Percentiles rank a stretch among this genome's conserved stretches.
Conservation (phyloP, 2,888 invertebrate species). For the Idaea biselata region DNA sequence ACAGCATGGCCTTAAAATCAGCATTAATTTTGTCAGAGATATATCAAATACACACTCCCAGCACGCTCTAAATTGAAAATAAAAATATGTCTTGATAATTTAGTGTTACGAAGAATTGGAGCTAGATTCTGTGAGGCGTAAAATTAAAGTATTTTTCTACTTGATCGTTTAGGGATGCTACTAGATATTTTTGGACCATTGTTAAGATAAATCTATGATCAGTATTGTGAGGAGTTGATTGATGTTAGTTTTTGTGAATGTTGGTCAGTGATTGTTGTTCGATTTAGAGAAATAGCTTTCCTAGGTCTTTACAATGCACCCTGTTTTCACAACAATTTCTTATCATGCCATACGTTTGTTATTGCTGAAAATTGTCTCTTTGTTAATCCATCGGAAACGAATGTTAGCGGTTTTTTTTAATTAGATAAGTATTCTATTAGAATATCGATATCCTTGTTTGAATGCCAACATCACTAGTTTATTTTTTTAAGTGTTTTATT, state of each 20-base stretch:
- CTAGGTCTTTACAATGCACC: constrained; percentile 61
- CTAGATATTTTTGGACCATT: constrained; percentile 81
- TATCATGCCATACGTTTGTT: constrained; percentile 22
- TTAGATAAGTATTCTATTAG: too few relatives aligned
- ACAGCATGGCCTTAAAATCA: constrained; percentile 5
- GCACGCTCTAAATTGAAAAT: constrained; percentile 32
- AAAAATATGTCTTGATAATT: constrained; percentile 35
- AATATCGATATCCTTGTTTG: neutral
- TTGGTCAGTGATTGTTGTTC: constrained; percentile 57
- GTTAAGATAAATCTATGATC: constrained; percentile 71
- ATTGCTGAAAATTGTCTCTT: constrained; percentile 31
- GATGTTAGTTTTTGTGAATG: constrained; percentile 67
- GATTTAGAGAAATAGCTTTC: constrained; percentile 56
- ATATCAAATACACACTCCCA: constrained; percentile 12
- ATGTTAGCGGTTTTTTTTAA: constrained; percentile 4
- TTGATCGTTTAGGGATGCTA: constrained; percentile 76
- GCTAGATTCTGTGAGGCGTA: constrained; percentile 71
- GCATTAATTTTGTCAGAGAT: constrained; percentile 4
- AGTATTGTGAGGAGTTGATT: constrained; percentile 61
- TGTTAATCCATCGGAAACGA: constrained; percentile 1
- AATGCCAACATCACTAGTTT: constrained; percentile 5
- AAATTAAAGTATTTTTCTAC: constrained; percentile 77
- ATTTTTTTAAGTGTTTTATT: neutral
- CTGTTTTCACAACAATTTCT: constrained; percentile 24
- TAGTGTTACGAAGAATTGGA: constrained; percentile 53